These are phyloP conservation scores for Drosophila rhopaloa DNA, from an alignment of 1,140 invertebrate species.

Conservation along the genomic window DNA sequence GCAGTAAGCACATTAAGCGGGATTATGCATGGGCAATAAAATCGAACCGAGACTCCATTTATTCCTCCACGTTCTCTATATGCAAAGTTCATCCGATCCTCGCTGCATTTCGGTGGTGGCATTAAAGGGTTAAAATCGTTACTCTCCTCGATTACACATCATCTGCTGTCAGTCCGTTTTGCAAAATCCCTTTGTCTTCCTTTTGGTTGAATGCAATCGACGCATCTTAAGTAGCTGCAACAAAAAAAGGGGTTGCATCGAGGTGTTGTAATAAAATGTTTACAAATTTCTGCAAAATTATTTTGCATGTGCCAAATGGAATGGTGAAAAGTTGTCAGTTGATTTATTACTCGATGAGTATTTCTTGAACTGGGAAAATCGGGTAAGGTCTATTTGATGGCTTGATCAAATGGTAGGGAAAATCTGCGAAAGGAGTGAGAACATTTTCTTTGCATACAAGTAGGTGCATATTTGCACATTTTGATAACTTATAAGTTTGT, in stretches of 20 bases:
- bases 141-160: slow-evolving; percentile 10
- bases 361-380: slow-evolving; percentile 23
- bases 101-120: slow-evolving; percentile 14
- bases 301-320: slow-evolving; percentile 63
- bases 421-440: slow-evolving; percentile 7
- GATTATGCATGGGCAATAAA: slow-evolving; percentile 79
- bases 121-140: slow-evolving; percentile 11
- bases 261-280: slow-evolving; percentile 71
- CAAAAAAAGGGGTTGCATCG: slow-evolving; percentile 23
- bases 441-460: background rate
- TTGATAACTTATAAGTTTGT: too few relatives aligned
- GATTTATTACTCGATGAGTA: slow-evolving; percentile 57
- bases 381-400: slow-evolving; percentile 9
- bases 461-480: slow-evolving; percentile 1
- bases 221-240: slow-evolving; percentile 61
- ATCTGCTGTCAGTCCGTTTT: slow-evolving; percentile 34
- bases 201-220: background rate
- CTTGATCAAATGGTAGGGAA: slow-evolving; percentile 29
- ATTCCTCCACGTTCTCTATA: slow-evolving; percentile 20
- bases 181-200: slow-evolving; percentile 41
- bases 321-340: slow-evolving; percentile 46
- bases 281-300: slow-evolving; percentile 76
- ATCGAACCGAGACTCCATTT: slow-evolving; percentile 27
- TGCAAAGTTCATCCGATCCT: slow-evolving; percentile 52
- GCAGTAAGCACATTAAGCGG: slow-evolving; percentile 69